Conservation (phyloP, 2,113 vertebrate species). For the Strigops habroptila region DNA sequence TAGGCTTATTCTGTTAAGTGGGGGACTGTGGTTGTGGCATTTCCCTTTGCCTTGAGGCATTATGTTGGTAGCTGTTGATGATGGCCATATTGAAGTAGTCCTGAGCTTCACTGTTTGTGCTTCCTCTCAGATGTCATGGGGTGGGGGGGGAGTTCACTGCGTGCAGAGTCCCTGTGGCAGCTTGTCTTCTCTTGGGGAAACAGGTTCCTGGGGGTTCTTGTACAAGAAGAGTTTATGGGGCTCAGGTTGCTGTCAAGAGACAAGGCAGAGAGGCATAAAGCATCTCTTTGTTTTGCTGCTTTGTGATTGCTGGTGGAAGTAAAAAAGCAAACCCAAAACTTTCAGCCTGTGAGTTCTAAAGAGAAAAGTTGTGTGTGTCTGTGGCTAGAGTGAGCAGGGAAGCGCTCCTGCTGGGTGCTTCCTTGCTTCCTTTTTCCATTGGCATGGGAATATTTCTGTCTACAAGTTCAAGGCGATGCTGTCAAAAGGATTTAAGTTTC, state of each 20-base stretch:
- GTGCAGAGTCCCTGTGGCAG: neutral
- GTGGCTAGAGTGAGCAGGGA: neutral
- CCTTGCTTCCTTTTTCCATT: neutral
- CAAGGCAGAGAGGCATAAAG: neutral
- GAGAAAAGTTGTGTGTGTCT: neutral
- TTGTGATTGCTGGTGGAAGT: neutral
- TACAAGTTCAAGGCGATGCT: accelerated
- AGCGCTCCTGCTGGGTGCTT: neutral
- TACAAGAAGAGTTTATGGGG: neutral
- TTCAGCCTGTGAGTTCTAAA: neutral
- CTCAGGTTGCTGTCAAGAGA: neutral
- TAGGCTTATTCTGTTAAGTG: neutral
- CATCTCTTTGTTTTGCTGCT: neutral
- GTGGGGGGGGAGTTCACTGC: neutral
- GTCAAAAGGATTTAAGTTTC: neutral
- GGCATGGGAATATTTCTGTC: neutral
- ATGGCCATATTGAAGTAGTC: neutral
- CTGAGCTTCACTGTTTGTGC: neutral
- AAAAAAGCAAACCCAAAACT: neutral
- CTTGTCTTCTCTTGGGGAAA: neutral
- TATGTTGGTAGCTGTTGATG: neutral
- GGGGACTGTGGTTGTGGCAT: neutral
- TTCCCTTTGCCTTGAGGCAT: neutral
- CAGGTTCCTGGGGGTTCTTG: neutral
- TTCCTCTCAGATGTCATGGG: neutral